A percentile compares a stretch with the other conserved stretches of the same genome.
Conservation (phyloP, 2,797 vertebrate species). For the Gymnodraco acuticeps region DNA sequence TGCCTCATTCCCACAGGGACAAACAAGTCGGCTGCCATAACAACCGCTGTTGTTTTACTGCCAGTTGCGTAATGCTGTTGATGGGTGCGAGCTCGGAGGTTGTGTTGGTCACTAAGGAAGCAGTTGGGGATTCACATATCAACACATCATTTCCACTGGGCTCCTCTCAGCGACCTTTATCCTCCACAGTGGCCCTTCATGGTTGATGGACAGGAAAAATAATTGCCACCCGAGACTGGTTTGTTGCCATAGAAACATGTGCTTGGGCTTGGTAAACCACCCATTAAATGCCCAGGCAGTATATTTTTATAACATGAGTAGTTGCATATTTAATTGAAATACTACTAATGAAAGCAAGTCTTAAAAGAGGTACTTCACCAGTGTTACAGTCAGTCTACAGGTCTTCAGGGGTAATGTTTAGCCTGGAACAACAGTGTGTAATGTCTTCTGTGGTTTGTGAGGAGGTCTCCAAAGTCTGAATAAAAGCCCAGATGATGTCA, state of each 20-base stretch:
- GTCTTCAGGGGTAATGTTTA: not conserved
- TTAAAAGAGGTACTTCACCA: not conserved
- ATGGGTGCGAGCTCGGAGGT: conserved; percentile 56
- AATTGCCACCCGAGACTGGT: not conserved
- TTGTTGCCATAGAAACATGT: conserved; percentile 14
- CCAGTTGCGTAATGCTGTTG: conserved; percentile 57
- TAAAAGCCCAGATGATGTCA: conserved; percentile 29
- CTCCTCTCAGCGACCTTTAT: conserved; percentile 45
- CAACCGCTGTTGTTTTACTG: conserved; percentile 70
- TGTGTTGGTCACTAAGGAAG: conserved; percentile 73
- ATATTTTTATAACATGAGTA: not conserved
- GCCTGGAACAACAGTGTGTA: conserved; percentile 9
- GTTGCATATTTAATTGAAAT: not conserved
- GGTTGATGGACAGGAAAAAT: conserved; percentile 18
- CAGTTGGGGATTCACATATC: conserved; percentile 59
- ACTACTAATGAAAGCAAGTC: not conserved
- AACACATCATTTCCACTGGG: conserved; percentile 66
- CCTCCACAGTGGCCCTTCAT: conserved; percentile 19
- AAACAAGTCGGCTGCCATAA: conserved; percentile 78
- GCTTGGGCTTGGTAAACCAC: not conserved
- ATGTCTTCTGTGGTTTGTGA: conserved; percentile 5
- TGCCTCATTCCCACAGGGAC: conserved; percentile 65
- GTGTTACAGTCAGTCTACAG: not conserved
- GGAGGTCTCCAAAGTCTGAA: not conserved
- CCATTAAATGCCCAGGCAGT: not conserved